Conservation (phyloP, 2,888 invertebrate genomes). For the Lepidocyrtoides sp. region DNA sequence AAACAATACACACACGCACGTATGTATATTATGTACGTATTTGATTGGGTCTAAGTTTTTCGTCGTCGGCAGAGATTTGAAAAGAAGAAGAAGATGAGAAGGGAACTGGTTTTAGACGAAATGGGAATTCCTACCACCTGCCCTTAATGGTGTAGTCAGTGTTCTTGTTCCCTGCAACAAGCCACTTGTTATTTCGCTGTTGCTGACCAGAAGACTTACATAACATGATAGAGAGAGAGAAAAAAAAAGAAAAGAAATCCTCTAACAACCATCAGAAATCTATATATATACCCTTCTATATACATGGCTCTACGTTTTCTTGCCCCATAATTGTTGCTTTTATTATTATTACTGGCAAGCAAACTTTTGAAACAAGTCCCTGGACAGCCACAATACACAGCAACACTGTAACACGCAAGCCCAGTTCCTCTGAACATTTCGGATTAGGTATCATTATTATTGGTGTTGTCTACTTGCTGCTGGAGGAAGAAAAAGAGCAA, state of each 20-base stretch:
- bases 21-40: neutral
- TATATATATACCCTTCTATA: neutral
- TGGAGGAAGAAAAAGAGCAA: conserved; percentile 34
- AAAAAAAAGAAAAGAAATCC: neutral
- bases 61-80: conserved; percentile 27
- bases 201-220: conserved; percentile 35
- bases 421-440: neutral
- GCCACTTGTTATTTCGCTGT: neutral
- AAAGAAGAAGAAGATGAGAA: conserved; percentile 35
- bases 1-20: too few species aligned
- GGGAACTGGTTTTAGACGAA: conserved; percentile 75
- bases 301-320: neutral
- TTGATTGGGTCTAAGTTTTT: neutral
- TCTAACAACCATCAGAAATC: conserved; percentile 22
- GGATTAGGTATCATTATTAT: conserved; percentile 22
- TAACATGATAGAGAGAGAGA: too few species aligned
- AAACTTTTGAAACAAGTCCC: conserved; percentile 16
- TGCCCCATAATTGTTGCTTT: conserved; percentile 20
- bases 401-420: conserved; percentile 14
- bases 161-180: conserved; percentile 13
- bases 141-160: conserved; percentile 66
- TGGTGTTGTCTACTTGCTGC: conserved; percentile 29
- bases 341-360: conserved; percentile 31
- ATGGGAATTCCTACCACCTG: conserved; percentile 76
- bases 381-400: neutral